Evolutionary conservation across 2,113 vertebrate species (phyloP), one percentile per base, ranked within the genome.

Genomic region (Anolis carolinensis): DNA sequence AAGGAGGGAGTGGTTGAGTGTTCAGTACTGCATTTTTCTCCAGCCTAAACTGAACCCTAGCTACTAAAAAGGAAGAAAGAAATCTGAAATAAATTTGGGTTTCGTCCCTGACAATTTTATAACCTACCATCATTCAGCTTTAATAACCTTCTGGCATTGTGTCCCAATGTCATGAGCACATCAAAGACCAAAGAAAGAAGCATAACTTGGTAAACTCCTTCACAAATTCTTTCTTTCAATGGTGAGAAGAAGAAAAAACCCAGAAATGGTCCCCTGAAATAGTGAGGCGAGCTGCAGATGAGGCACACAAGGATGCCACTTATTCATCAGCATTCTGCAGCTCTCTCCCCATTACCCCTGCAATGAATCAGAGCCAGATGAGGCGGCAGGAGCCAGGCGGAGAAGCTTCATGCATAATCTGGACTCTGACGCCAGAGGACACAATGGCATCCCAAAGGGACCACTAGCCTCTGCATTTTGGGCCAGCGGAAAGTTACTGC

Each of bases 231-330:
- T 55, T 52, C 81, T 77, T 77, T 0, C 0, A 83, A 86, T 68
- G 52, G 77, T 0, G 0, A 85, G 5, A 16, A 16, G 25, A 16
- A 16, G 62, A 65, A 9, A 16, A 67, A 76, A 50, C 75, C 80
- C 0, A 0, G 87, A 93, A 91, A 93, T 55, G 34, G 82, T 55
- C 74, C 87, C 4, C 0, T 88, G 89, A 93, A 92, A 92, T 83
- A 88, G 0, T 0, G 83, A 71, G 55, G 55, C 21, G 81, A 89
- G 88, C 76, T 0, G 0, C 20, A 52, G 74, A 86, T 32, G 85
- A 71, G 85, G 70, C 0, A 0, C 77, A 78, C 48, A 32, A 59
- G 77, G 48, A 52, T 44, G 44, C 70, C 73, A 74, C 63, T 68
- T 84, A 75, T 74, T 88, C 59, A 80, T 83, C 75, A 74, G 55